Evolutionary conservation across 2,888 invertebrate species (phyloP), one percentile per base, ranked within the genome.

Genomic region (Byasa hedistus): DNA sequence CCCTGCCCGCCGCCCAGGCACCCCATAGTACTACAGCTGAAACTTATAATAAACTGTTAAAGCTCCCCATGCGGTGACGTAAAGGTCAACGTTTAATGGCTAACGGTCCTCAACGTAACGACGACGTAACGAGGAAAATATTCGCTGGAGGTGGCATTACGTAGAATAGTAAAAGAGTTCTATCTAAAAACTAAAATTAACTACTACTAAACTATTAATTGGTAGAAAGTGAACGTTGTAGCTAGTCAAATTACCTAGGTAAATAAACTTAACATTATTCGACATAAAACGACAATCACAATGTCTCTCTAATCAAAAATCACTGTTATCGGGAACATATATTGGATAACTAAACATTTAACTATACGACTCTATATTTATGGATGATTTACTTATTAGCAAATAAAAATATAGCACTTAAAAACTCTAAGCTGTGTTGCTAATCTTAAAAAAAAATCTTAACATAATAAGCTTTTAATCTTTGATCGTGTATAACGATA

Each of bases 11-110:
- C 69, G 70, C 44, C 57, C 65, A 69, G 64, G 71, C 66, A 32
- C 61, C 68, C 73, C 69, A 72, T 71, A 68, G 73, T 69, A 57
- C 64, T 69, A 71, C 69, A 71, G 68, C 57, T 68, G 22, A 10
- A 60, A 36, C 15, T 22, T 39, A 61, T 58, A 54, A 57, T 68
- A 59, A 23, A 17, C 27, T 23, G 19, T 15, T 57, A 57, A 44
- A 66, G 63, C 58, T 22, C 68, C 62, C 56, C 68, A 44, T 67
- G 64, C 68, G 58, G 48, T 64, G 68, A 57, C 55, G 48, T 64
- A 70, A 62, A 62, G 79, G 44, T 78, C 80, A 68, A 4, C 4
- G 21, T 68, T 72, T 69, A 74, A 65, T 79, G 74, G 81, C 39
- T 52, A 75, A 76, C 65, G 67, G 63, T 71, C 74, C 63, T 66